Percentiles rank a stretch among this genome's conserved stretches.
phyloP scores from a whole-genome alignment of 2,888 invertebrate genomes.

The Homarus gammarus region DNA sequence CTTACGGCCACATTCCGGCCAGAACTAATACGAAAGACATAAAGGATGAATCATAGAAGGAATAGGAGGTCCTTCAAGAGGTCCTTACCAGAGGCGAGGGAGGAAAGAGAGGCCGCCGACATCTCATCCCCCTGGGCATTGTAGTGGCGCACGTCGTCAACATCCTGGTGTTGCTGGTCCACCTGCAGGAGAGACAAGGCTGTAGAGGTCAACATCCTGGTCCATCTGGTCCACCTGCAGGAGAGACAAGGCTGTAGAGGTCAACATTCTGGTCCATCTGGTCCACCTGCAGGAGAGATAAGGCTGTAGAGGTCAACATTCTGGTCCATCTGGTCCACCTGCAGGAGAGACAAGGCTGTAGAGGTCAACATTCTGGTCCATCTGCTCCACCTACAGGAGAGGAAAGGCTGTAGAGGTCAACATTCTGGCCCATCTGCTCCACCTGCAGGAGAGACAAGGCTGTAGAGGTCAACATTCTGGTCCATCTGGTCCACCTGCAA shows the following conservation, averaged over 20 bases:
- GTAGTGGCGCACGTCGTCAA: constrained; percentile 75
- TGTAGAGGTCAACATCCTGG: background rate
- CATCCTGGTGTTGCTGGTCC: constrained; percentile 66
- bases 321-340: background rate
- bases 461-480: too few species aligned
- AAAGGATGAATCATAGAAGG: background rate
- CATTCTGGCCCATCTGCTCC: too few species aligned
- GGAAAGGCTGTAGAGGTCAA: too few species aligned
- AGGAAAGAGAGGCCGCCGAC: constrained; percentile 73
- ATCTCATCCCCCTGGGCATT: constrained; percentile 70
- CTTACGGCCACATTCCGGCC: background rate
- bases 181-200: constrained; percentile 47
- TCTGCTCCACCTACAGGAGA: background rate
- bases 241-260: background rate
- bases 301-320: background rate
- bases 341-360: background rate
- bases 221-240: constrained; percentile 6
- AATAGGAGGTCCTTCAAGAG: background rate
- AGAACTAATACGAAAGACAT: background rate
- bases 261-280: background rate
- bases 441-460: too few species aligned
- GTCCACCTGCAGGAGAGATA: background rate
- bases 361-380: background rate
- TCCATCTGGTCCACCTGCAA: too few species aligned
- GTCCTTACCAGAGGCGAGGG: constrained; percentile 71